Base-by-base conservation (phyloP, 2,888 invertebrate species). In the Lithophane ornitopus region DNA sequence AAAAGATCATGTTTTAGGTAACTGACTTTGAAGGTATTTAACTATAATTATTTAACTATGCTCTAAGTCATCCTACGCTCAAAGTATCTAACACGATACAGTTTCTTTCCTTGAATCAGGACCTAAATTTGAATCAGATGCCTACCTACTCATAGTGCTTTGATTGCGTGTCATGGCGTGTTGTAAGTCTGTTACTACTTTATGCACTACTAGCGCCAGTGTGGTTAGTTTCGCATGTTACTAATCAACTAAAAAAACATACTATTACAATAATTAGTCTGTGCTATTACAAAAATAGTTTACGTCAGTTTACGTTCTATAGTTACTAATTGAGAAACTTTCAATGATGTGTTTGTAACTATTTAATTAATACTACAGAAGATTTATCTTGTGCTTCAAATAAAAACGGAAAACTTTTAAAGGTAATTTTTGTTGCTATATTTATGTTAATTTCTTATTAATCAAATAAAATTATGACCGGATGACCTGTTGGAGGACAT, bases 401-500 rank as follows among this genome's bases (percentile, higher is more conserved):
- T 68, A 68, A 82, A 81, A 82, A 78, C 44, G 1, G n/a, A 58
- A 69, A 59, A 61, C 52, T 61, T 68, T n/a, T 78, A 71, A 70
- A 74, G 74, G 82, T 82, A 82, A 62, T 46, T 62, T 70, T 65
- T 52, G 34, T 61, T 65, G n/a, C 44, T 65, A 2, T n/a, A 34
- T n/a, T 61, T 46, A 69, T 61, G 63, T 58, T 70, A 54, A 34
- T 58, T 65, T 65, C 1, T n/a, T 44, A 28, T 26, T 34, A 77
- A 65, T 76, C 66, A 82, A 77, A 70, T 78, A 70, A 74, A 84
- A 81, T 81, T 82, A 86, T 93, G 94, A 95, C 94, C 95, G 95
- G 94, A 95, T 92, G 91, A 93, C 87, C 91, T 91, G 92, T 94
- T 91, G 94, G 95, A 93, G 87, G 96, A 95, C 96, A 96, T 96